These are phyloP conservation scores for Drosophila ochracea DNA, from an alignment of 2,888 invertebrate species.

Conservation along the genomic window DNA sequence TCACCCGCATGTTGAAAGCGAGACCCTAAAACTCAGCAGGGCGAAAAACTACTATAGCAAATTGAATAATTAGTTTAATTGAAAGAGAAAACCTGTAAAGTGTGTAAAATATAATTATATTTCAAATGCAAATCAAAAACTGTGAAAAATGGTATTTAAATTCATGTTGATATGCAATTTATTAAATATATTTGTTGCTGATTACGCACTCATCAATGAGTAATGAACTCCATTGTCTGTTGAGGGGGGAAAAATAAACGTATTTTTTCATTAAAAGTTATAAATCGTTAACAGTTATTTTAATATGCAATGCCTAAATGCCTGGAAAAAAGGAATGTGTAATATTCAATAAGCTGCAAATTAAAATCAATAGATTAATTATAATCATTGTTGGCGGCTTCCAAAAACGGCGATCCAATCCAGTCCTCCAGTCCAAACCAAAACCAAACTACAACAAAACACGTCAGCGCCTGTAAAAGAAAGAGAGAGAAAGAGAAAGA, in stretches of 20 bases:
- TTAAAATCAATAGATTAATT: slow-evolving; percentile 72
- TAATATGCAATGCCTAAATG: slow-evolving; percentile 52
- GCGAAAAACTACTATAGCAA: slow-evolving; percentile 18
- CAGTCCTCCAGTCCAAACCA: slow-evolving; percentile 58
- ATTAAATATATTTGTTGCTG: slow-evolving; percentile 44
- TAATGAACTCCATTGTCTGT: slow-evolving; percentile 51
- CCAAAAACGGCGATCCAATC: slow-evolving; percentile 27
- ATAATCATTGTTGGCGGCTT: slow-evolving; percentile 44
- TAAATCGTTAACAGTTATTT: slow-evolving; percentile 28
- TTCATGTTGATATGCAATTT: slow-evolving; percentile 43
- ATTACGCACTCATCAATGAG: slow-evolving; percentile 66
- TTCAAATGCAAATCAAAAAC: slow-evolving; percentile 53
- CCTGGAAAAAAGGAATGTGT: slow-evolving; percentile 33
- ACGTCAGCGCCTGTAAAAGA: slow-evolving; percentile 59
- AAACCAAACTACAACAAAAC: slow-evolving; percentile 76
- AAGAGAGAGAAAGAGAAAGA: slow-evolving; percentile 10
- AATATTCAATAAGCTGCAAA: slow-evolving; percentile 67
- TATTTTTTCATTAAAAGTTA: slow-evolving; percentile 30
- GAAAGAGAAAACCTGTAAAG: slow-evolving; percentile 27
- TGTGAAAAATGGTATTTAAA: slow-evolving; percentile 18
- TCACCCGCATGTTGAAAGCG: slow-evolving; percentile 47
- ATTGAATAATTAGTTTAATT: slow-evolving; percentile 65
- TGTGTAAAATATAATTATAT: slow-evolving; percentile 60
- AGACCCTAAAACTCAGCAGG: slow-evolving; percentile 14
- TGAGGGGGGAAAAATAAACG: slow-evolving; percentile 8